Base-by-base conservation (phyloP, 2,113 vertebrate genomes). In the Ammodytes dubius region DNA sequence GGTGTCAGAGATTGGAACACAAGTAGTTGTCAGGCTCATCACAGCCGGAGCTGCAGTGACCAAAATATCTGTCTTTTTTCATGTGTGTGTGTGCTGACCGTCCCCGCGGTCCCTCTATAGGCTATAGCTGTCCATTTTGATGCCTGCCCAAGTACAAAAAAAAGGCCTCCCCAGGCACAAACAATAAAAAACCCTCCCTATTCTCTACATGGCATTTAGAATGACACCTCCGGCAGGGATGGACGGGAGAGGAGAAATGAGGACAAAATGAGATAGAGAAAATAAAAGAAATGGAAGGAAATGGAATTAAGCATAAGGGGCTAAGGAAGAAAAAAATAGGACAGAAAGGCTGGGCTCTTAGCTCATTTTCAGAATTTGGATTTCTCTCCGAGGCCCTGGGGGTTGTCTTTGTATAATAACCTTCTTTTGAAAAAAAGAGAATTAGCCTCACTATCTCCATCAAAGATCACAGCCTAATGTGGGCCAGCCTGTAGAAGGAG, bases 291-390 rank as follows among this genome's bases (percentile, higher is more conserved):
- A 70, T 0, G 70, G 40, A 80, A 61, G 39, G 72, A 85, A 83
- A 81, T 35, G 13, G 74, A 79, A 75, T 82, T 79, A 80, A 71
- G 73, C 76, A 79, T 74, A 67, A 71, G 47, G 58, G 82, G 57
- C 67, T 56, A 58, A 68, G 74, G 64, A 77, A 85, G 90, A 88
- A 87, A 80, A 87, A 91, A 87, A 77, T 83, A 78, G 69, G 54
- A 74, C 54, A 77, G 42, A 83, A 52, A 79, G 84, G 86, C 45
- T 0, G 56, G 59, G 57, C 46, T 86, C 79, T 80, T 83, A 72
- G 80, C 87, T 89, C 87, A 81, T 90, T 92, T 87, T 86, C 63
- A 70, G 63, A 77, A 74, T 84, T 92, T 82, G 84, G 83, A 89
- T 87, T 88, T 86, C 87, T 27, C 74, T 77, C 54, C 0, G 54